Evolutionary conservation across 2,888 invertebrate species (phyloP).

Genomic region (Limenitis camilla): DNA sequence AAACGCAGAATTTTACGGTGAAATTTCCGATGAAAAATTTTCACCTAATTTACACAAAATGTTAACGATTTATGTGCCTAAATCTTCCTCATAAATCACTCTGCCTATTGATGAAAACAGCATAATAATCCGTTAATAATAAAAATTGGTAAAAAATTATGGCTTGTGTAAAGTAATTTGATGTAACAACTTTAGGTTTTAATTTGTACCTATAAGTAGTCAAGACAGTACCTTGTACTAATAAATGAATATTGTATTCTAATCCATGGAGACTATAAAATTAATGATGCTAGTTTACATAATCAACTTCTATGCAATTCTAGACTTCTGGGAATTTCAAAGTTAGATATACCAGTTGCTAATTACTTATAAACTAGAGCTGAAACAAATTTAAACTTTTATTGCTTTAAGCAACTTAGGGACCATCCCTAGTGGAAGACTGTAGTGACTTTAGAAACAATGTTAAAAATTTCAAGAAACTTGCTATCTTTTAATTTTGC

Average conservation of each 20-base stretch:
- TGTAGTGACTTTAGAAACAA: not conserved
- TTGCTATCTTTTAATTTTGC: not conserved
- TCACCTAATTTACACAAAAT: too few species aligned
- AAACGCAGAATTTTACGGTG: too few species aligned
- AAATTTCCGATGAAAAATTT: too few species aligned
- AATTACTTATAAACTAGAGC: slow-evolving; percentile 2
- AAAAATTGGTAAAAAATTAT: too few species aligned
- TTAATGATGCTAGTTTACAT: not conserved
- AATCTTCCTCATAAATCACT: too few species aligned
- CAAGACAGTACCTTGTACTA: too few species aligned
- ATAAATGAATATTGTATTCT: not conserved
- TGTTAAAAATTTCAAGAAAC: not conserved
- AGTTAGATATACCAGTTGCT: not conserved
- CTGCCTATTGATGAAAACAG: too few species aligned
- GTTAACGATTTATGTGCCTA: too few species aligned
- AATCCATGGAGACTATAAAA: not conserved
- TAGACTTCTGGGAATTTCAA: not conserved
- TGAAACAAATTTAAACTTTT: not conserved
- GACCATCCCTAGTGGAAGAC: not conserved
- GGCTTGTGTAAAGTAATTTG: too few species aligned
- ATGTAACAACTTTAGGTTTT: too few species aligned
- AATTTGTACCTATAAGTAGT: too few species aligned
- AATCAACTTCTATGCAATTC: not conserved
- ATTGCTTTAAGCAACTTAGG: not conserved
- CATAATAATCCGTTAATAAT: too few species aligned